phyloP scores from a whole-genome alignment of 2,797 vertebrate genomes.

The Gila robusta region DNA sequence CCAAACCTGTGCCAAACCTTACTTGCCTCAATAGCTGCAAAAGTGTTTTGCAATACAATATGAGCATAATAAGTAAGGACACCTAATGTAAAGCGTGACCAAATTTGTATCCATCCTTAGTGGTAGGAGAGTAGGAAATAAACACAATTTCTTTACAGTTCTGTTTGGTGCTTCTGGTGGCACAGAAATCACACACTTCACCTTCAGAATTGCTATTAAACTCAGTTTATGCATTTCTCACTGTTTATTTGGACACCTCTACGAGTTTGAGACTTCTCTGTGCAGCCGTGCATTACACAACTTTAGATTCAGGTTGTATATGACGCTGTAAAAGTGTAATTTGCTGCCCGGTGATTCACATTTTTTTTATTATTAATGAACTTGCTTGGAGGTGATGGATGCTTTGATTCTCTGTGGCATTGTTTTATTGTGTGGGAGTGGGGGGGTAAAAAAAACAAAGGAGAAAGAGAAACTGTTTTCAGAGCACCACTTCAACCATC shows the following conservation, averaged over 20 bases:
- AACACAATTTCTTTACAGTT: background rate
- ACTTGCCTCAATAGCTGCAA: background rate
- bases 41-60: background rate
- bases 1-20: background rate
- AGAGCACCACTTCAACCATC: constrained; percentile 19
- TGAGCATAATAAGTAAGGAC: background rate
- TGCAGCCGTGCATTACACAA: background rate
- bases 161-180: background rate
- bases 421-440: constrained; percentile 16
- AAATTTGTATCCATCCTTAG: background rate
- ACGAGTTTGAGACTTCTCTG: constrained; percentile 27
- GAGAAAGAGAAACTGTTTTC: constrained; percentile 6
- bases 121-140: background rate
- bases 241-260: constrained; percentile 47
- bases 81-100: background rate
- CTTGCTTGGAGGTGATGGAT: constrained; percentile 38
- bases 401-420: constrained; percentile 34
- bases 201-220: constrained; percentile 39
- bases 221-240: constrained; percentile 9
- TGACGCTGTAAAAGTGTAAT: constrained; percentile 31
- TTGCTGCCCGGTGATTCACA: constrained; percentile 10
- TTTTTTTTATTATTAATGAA: constrained; percentile 51
- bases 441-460: background rate
- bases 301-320: constrained; percentile 28
- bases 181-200: background rate